Evolutionary conservation across 1,140 invertebrate species (phyloP).

Genomic region (Cepaea nemoralis): DNA sequence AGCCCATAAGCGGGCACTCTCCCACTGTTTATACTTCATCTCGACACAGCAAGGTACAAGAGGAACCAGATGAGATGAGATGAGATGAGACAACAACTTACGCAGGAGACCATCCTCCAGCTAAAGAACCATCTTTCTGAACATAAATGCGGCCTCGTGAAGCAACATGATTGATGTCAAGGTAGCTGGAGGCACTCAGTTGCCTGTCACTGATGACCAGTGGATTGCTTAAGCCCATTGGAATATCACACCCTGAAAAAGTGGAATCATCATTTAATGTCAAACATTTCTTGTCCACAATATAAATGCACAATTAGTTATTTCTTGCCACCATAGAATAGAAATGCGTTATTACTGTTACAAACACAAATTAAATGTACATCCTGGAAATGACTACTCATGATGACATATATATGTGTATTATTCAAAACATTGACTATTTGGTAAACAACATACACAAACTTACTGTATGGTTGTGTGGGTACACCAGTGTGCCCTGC

Average conservation of each 20-base stretch:
- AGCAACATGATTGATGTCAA: constrained; percentile 48
- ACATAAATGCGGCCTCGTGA: constrained; percentile 54
- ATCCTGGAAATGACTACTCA: too few relatives aligned
- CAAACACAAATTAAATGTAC: too few relatives aligned
- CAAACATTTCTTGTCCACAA: neutral
- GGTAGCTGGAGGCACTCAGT: constrained; percentile 50
- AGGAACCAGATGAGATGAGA: too few relatives aligned
- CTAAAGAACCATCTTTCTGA: constrained; percentile 49
- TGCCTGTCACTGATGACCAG: constrained; percentile 50
- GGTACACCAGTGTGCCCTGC: neutral
- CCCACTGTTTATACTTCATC: too few relatives aligned
- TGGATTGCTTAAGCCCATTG: constrained; percentile 59
- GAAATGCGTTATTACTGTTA: too few relatives aligned
- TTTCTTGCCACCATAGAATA: too few relatives aligned
- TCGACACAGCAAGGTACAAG: too few relatives aligned
- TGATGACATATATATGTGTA: too few relatives aligned
- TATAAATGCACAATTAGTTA: too few relatives aligned
- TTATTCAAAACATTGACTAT: neutral
- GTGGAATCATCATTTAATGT: neutral
- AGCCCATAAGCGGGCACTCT: too few relatives aligned
- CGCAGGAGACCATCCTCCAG: constrained; percentile 62
- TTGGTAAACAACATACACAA: neutral
- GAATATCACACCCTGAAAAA: constrained; percentile 57
- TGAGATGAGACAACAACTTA: constrained; percentile 31
- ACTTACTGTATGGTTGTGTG: neutral